A percentile compares a stretch with the other conserved stretches of the same genome.
phyloP scores from a whole-genome alignment of 2,113 vertebrate genomes.

The Tringa solitaria region DNA sequence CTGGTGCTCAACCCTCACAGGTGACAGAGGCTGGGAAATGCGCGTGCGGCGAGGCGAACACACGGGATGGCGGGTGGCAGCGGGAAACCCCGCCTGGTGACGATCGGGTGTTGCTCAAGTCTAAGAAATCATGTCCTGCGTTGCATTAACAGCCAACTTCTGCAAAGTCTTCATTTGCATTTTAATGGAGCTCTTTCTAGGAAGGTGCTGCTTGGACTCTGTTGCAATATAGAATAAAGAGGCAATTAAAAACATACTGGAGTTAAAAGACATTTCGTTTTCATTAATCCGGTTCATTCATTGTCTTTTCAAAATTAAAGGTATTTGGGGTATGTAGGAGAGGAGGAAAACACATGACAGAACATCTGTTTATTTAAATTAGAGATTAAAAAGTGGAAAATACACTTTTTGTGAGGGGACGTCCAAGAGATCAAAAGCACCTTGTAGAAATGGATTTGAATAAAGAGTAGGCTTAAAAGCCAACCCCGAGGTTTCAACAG shows the following conservation, averaged over 20 bases:
- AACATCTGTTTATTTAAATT: constrained; percentile 11
- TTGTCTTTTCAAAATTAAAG: not conserved
- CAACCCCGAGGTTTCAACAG: not conserved
- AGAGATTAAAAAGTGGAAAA: not conserved
- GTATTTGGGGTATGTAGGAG: not conserved
- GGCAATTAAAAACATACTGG: not conserved
- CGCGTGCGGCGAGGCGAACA: rapidly evolving
- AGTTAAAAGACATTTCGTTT: not conserved
- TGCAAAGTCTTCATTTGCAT: constrained; percentile 49
- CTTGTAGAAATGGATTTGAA: not conserved
- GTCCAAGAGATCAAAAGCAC: not conserved
- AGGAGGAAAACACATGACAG: not conserved
- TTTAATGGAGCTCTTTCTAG: constrained; percentile 57
- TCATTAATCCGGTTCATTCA: constrained; percentile 25
- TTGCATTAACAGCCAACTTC: not conserved
- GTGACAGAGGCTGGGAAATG: not conserved
- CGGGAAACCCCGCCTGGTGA: not conserved
- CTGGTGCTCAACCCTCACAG: not conserved
- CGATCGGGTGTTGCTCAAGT: not conserved
- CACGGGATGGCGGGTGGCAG: rapidly evolving
- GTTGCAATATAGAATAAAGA: not conserved
- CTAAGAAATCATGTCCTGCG: not conserved
- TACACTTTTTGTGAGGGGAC: not conserved
- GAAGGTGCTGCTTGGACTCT: constrained; percentile 15
- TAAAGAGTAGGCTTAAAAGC: not conserved